These are phyloP conservation scores for Stichodactyla helianthus DNA, from an alignment of 64 coral and sea anemone genomes.

Conservation along the genomic window DNA sequence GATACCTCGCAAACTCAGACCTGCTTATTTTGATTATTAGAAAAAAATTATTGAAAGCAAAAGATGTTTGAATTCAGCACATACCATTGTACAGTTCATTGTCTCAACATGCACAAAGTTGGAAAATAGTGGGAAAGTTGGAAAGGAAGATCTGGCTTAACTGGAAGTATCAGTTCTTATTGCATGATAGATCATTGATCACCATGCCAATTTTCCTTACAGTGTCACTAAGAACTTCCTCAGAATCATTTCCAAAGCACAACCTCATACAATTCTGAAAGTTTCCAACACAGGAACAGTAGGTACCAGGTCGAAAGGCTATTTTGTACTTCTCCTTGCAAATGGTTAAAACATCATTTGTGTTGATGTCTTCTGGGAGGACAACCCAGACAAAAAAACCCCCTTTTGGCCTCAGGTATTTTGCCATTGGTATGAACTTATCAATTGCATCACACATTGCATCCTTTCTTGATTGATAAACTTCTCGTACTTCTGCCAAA, in stretches of 20 bases:
- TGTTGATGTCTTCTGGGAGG: constrained; percentile 53
- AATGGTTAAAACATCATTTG: constrained; percentile 37
- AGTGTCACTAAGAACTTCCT: constrained; percentile 51
- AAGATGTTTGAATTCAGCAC: no score
- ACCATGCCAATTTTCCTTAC: constrained; percentile 50
- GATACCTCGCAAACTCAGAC: no score
- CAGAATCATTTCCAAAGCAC: constrained; percentile 53
- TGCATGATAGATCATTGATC: constrained; percentile 20
- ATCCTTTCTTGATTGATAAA: constrained; percentile 41
- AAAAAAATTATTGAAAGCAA: no score
- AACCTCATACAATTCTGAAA: constrained; percentile 70
- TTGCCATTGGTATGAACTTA: constrained; percentile 53
- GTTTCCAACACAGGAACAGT: constrained; percentile 55
- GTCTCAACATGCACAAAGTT: no score
- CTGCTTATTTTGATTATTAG: no score
- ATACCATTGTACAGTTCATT: no score
- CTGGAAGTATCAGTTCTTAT: neutral
- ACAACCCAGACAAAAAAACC: constrained; percentile 85
- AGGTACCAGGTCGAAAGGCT: constrained; percentile 27
- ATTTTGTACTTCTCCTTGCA: constrained; percentile 62
- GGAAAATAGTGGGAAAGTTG: no score
- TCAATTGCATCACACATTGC: constrained; percentile 74
- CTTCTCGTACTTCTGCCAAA: constrained; percentile 19
- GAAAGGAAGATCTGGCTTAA: no score
- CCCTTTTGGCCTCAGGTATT: constrained; percentile 60